A percentile compares a stretch with the other conserved stretches of the same genome.
Conservation (phyloP, 2,888 invertebrate genomes). For the Teleiodes luculella region DNA sequence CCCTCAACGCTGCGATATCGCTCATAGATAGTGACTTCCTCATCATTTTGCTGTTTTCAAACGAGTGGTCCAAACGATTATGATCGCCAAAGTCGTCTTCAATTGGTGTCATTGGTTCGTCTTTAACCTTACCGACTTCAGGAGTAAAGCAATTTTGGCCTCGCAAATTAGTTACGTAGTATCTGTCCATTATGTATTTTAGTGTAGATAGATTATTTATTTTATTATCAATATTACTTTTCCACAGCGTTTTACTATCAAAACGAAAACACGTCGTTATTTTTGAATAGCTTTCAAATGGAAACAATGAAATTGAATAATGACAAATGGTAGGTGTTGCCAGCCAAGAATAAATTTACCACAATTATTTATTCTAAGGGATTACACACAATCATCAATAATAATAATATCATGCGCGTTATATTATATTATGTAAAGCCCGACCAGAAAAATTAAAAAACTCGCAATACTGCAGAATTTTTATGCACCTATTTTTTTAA, state of each 20-base stretch:
- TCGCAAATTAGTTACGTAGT: slow-evolving; percentile 57
- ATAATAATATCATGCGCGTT: no score
- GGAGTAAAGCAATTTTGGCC: slow-evolving; percentile 58
- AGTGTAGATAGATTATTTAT: neutral
- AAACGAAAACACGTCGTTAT: slow-evolving; percentile 8
- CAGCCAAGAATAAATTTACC: neutral
- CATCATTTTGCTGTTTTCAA: slow-evolving; percentile 46
- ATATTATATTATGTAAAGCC: no score
- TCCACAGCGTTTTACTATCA: neutral
- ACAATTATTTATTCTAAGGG: no score
- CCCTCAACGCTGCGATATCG: slow-evolving; percentile 49
- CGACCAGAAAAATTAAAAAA: no score
- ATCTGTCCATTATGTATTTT: slow-evolving; percentile 47
- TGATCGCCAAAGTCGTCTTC: slow-evolving; percentile 59
- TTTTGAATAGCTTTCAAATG: slow-evolving; percentile 10
- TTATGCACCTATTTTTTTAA: no score
- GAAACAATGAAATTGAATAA: neutral
- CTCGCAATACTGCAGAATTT: no score
- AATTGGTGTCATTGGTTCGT: slow-evolving; percentile 56
- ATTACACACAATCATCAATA: no score
- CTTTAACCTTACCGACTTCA: slow-evolving; percentile 47
- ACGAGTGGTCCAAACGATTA: slow-evolving; percentile 44
- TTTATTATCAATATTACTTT: no score
- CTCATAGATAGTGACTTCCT: slow-evolving; percentile 66
- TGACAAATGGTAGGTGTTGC: neutral